These are phyloP conservation scores for Harmothoe impar DNA, from an alignment of 2,888 invertebrate genomes.

Conservation along the genomic window DNA sequence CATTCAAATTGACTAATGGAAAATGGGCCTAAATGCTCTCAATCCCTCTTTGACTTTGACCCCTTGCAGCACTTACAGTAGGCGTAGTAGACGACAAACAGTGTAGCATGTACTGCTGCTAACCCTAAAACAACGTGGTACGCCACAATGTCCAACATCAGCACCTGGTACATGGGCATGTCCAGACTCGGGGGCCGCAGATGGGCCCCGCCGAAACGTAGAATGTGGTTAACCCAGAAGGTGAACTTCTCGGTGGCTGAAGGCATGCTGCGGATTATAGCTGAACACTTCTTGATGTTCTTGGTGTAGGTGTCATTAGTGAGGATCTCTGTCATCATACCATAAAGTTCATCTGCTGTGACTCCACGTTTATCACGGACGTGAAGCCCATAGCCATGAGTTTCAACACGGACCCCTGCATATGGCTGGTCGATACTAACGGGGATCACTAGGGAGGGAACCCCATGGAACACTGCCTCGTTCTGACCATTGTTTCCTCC, in stretches of 20 bases:
- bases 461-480: constrained; percentile 28
- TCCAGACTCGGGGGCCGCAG: constrained; percentile 55
- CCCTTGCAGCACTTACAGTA: neutral
- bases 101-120: neutral
- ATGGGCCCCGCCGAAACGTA: constrained; percentile 53
- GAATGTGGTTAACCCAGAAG: constrained; percentile 62
- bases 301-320: constrained; percentile 40
- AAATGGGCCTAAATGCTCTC: neutral
- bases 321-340: constrained; percentile 7
- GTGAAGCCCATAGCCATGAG: constrained; percentile 20
- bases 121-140: neutral
- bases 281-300: constrained; percentile 58
- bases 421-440: neutral
- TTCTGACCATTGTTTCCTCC: constrained; percentile 57
- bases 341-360: constrained; percentile 24
- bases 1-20: no score
- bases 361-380: neutral
- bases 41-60: neutral
- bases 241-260: constrained; percentile 58
- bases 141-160: constrained; percentile 61
- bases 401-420: neutral
- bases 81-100: neutral
- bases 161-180: constrained; percentile 52
- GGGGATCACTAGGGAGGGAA: neutral
- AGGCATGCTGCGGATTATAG: constrained; percentile 51